Conservation (phyloP, 2,888 invertebrate species). For the Eudasyphora cyanicolor region DNA sequence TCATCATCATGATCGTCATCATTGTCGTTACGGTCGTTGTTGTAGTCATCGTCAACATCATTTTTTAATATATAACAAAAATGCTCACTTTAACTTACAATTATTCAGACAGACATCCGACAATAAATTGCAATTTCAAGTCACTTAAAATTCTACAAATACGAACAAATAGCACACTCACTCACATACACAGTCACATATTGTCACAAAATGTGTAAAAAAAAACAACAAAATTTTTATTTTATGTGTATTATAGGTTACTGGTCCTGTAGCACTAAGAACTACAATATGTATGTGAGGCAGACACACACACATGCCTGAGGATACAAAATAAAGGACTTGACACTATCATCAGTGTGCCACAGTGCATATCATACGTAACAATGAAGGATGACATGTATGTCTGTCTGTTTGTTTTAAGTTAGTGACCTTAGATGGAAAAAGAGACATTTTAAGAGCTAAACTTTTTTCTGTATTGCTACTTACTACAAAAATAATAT, state of each 20-base stretch:
- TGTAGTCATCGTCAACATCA: constrained; percentile 43
- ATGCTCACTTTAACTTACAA: constrained; percentile 64
- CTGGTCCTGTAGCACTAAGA: not conserved
- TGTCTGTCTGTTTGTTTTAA: too few species aligned
- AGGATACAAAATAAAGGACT: constrained; percentile 4
- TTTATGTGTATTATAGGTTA: constrained; percentile 1
- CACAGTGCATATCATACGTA: not conserved
- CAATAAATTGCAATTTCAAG: constrained; percentile 78
- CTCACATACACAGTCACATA: not conserved
- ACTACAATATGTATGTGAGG: constrained; percentile 3
- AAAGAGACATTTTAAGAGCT: too few species aligned
- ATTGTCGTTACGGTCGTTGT: not conserved
- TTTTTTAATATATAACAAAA: constrained; percentile 58
- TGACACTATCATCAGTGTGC: not conserved
- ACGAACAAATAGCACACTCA: constrained; percentile 50
- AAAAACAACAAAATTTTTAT: constrained; percentile 27
- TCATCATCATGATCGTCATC: constrained; percentile 22
- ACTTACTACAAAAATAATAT: too few species aligned
- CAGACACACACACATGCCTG: not conserved
- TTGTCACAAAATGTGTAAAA: constrained; percentile 12
- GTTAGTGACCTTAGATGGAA: too few species aligned
- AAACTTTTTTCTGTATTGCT: too few species aligned
- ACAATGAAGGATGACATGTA: not conserved
- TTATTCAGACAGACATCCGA: constrained; percentile 68
- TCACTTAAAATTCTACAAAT: constrained; percentile 76